A percentile compares a stretch with the other conserved stretches of the same genome.
These are phyloP conservation scores for Sycophaga agraensis DNA, from an alignment of 1,140 invertebrate species.

Conservation along the genomic window DNA sequence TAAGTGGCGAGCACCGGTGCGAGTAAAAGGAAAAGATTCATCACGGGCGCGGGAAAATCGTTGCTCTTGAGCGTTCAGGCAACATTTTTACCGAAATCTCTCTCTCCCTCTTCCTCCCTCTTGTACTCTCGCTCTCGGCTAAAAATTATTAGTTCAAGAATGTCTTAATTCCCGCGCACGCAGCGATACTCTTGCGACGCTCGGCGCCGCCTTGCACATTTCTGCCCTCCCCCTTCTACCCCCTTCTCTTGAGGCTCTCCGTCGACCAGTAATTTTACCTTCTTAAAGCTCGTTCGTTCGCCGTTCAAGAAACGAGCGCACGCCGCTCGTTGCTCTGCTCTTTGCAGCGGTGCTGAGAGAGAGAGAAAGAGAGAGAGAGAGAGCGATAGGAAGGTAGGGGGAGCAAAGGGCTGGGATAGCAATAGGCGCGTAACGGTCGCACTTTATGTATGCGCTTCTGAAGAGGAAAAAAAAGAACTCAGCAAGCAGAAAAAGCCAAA, in stretches of 20 bases:
- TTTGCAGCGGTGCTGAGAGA: neutral
- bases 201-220: constrained; percentile 31
- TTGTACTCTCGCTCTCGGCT: neutral
- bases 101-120: no score
- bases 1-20: no score
- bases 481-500: neutral
- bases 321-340: neutral
- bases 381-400: no score
- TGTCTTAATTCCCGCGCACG: constrained; percentile 48
- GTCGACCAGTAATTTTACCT: constrained; percentile 4
- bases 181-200: constrained; percentile 16
- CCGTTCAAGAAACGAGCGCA: neutral
- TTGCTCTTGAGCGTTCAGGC: no score
- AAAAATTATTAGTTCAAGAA: constrained; percentile 52
- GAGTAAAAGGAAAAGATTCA: no score
- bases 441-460: neutral
- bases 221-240: neutral
- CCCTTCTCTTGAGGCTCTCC: neutral
- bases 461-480: neutral
- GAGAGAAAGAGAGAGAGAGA: neutral
- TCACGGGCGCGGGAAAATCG: no score
- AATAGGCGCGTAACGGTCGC: neutral
- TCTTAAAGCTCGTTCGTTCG: constrained; percentile 5
- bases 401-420: no score
- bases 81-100: no score